A percentile compares a stretch with the other conserved stretches of the same genome.
Evolutionary conservation across 2,113 vertebrate species (phyloP).

Genomic region (Gobiocypris rarus): DNA sequence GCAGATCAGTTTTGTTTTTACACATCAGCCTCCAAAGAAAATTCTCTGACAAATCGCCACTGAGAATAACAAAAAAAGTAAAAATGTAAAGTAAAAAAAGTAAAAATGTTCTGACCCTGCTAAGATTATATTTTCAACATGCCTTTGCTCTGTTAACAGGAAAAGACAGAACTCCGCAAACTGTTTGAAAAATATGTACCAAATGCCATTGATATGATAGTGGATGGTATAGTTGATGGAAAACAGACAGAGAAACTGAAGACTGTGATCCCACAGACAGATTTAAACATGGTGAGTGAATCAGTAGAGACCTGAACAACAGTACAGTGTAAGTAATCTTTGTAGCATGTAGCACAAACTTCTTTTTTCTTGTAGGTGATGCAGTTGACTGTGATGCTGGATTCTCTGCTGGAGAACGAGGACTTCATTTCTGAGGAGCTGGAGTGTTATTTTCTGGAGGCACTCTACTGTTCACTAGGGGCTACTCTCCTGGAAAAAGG

Average conservation of each 20-base stretch:
- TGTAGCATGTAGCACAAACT: neutral
- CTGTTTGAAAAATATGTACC: slow-evolving; percentile 93
- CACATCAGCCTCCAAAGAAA: too few relatives aligned
- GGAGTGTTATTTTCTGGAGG: slow-evolving; percentile 92
- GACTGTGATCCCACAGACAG: slow-evolving; percentile 90
- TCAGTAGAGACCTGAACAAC: slow-evolving; percentile 2
- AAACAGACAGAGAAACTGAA: slow-evolving; percentile 84
- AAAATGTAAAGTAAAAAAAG: neutral
- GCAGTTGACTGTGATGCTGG: slow-evolving; percentile 87
- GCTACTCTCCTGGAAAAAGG: slow-evolving; percentile 80
- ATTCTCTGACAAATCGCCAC: too few relatives aligned
- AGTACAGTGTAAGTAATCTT: neutral
- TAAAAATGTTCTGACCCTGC: neutral
- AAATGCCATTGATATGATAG: slow-evolving; percentile 84
- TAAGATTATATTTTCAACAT: neutral
- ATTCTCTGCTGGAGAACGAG: slow-evolving; percentile 77
- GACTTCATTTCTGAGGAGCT: slow-evolving; percentile 73
- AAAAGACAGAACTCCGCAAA: slow-evolving; percentile 73
- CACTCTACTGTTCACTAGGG: slow-evolving; percentile 90
- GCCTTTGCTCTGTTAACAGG: slow-evolving; percentile 59
- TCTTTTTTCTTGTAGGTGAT: slow-evolving; percentile 74
- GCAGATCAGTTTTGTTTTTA: too few relatives aligned
- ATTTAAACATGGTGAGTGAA: slow-evolving; percentile 90
- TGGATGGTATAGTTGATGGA: slow-evolving; percentile 87
- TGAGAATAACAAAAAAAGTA: neutral